Percentiles rank a stretch among this genome's conserved stretches.
Conservation (phyloP, 2,888 invertebrate genomes). For the Rhingia campestris region DNA sequence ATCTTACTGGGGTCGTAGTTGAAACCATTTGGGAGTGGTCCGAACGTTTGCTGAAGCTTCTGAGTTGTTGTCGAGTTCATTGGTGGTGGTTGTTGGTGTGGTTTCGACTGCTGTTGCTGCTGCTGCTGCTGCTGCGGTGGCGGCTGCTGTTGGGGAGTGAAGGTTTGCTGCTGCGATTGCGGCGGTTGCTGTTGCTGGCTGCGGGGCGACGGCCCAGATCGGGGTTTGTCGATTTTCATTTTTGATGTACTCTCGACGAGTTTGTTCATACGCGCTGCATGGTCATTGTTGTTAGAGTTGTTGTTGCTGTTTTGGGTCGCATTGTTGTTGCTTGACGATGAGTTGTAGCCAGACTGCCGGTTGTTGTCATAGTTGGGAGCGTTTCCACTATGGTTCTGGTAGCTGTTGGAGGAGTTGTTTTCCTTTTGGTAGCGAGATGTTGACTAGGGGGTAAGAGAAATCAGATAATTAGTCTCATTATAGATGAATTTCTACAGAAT, state of each 20-base stretch:
- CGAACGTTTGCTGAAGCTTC: slow-evolving; percentile 67
- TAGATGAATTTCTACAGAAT: too few relatives aligned
- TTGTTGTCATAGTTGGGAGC: slow-evolving; percentile 67
- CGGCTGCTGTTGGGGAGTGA: slow-evolving; percentile 78
- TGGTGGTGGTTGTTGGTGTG: slow-evolving; percentile 57
- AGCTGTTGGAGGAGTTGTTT: slow-evolving; percentile 46
- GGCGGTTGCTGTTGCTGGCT: slow-evolving; percentile 78
- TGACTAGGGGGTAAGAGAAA: slow-evolving; percentile 15
- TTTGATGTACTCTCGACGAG: slow-evolving; percentile 78
- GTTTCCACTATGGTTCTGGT: slow-evolving; percentile 51
- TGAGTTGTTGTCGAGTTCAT: slow-evolving; percentile 70
- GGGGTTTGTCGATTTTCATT: slow-evolving; percentile 77
- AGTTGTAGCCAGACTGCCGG: slow-evolving; percentile 71
- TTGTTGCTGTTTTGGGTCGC: slow-evolving; percentile 28
- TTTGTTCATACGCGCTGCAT: slow-evolving; percentile 75
- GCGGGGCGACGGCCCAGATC: slow-evolving; percentile 74
- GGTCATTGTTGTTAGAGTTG: slow-evolving; percentile 75
- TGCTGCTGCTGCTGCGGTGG: slow-evolving; percentile 79
- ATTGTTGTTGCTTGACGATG: slow-evolving; percentile 30
- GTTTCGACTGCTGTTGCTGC: slow-evolving; percentile 66
- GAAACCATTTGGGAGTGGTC: slow-evolving; percentile 79
- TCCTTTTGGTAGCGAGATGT: slow-evolving; percentile 68
- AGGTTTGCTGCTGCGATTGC: slow-evolving; percentile 56
- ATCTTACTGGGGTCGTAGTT: slow-evolving; percentile 82
- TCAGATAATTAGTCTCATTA: too few relatives aligned